Base-by-base conservation (phyloP, 2,797 vertebrate genomes). In the Oreochromis grahami region DNA sequence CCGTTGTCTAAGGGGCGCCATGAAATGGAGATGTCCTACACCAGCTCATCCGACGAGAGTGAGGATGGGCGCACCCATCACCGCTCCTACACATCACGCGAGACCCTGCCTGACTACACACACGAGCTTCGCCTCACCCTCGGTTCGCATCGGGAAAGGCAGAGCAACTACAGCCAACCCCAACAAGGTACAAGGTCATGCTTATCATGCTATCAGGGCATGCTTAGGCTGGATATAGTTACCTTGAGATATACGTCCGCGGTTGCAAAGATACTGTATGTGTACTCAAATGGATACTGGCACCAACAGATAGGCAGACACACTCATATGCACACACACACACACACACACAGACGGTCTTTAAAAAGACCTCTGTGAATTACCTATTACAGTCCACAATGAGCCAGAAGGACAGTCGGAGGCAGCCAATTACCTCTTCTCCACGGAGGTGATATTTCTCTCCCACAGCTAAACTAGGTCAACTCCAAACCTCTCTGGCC, bases 11-110 rank as follows among this genome's bases (percentile, higher is more conserved):
- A 99, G 96, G 97, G 97, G 13, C 98, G 98, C 84, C 98, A 98
- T 92, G 98, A 99, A 92, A 98, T 98, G 97, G 98, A 99, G 96
- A 96, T 99, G 96, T 96, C 97, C 87, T 99, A 99, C 94, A 98
- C 97, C 15, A 99, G 98, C 93, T 99, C 98, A 41, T 99, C 98
- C 1, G 98, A 99, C 21, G 98, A 99, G 89, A 99, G 98, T 76
- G 98, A 99, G 92, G 98, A 98, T 79, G 98, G 97, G 21, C 97
- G 96, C 81, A 97, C 97, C 94, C 97, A 97, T 87, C 97, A 97
- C 84, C 98, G 97, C 87, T 97, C 98, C 11, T 99, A 98, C 55
- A 97, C 98, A 41, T 99, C 98, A 26, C 96, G 98, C 56, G 98
- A 99, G 96, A 98, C 97, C 78, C 96, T 99, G 65, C 98, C 98